A percentile compares a stretch with the other conserved stretches of the same genome.
Evolutionary conservation across 2,113 vertebrate species (phyloP).

Genomic region (Apodemus sylvaticus): DNA sequence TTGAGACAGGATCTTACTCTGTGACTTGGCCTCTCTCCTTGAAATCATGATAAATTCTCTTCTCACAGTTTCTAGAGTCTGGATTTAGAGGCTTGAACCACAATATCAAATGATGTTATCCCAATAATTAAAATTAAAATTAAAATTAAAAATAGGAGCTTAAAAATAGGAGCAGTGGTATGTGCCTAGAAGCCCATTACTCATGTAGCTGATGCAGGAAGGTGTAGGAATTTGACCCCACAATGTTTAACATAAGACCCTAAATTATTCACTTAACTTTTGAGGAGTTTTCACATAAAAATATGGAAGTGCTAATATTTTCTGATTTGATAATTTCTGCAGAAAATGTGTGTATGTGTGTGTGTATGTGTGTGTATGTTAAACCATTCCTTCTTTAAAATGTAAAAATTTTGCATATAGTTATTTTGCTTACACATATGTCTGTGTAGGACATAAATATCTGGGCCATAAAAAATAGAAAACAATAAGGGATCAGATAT

Average conservation of each 20-base stretch:
- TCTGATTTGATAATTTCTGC: slow-evolving; percentile 71
- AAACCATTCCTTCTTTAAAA: not conserved
- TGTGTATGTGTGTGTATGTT: not conserved
- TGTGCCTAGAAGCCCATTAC: not conserved
- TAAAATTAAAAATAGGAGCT: slow-evolving; percentile 81
- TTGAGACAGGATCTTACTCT: not conserved
- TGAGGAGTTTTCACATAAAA: slow-evolving; percentile 3
- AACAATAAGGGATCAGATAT: not conserved
- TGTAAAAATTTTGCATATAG: not conserved
- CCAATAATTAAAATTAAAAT: no score
- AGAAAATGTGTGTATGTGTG: slow-evolving; percentile 50
- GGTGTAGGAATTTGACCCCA: not conserved
- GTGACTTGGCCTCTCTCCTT: not conserved
- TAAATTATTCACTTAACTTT: slow-evolving; percentile 67
- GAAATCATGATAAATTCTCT: not conserved
- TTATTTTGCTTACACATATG: not conserved
- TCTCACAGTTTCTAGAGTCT: not conserved
- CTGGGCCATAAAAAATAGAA: not conserved
- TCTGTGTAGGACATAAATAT: not conserved
- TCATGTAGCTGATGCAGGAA: not conserved
- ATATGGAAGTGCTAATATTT: slow-evolving; percentile 29
- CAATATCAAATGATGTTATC: slow-evolving; percentile 29
- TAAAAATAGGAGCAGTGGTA: not conserved
- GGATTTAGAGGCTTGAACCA: not conserved
- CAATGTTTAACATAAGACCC: not conserved